Evolutionary conservation across 2,113 vertebrate genomes (phyloP), one percentile per base, ranked within the genome.

Genomic region (Myanophis thanlyinensis): DNA sequence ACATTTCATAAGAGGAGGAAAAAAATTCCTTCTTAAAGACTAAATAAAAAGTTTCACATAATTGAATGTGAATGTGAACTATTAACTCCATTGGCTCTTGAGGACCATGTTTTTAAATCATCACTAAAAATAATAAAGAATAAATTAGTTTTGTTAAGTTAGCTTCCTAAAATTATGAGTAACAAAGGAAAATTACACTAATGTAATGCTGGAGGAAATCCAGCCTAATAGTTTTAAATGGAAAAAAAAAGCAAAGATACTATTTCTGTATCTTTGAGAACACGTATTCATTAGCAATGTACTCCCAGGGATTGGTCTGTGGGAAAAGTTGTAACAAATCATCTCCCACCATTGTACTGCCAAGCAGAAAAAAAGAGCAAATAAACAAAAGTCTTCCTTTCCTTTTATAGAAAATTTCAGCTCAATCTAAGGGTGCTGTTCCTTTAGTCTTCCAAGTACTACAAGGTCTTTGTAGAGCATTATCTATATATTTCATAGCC

Each of bases 301-400:
- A 95, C 97, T 97, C 96, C 94, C 97, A 95, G 94, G 94, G 95
- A 95, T 87, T 93, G 44, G 90, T 51, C 91, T 97, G 95, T 97
- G 97, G 94, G 97, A 96, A 97, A 97, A 96, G 53, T 80, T 93
- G 88, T 91, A 95, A 87, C 94, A 96, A 95, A 95, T 92, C 94
- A 94, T 95, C 97, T 98, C 97, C 95, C 97, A 98, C 96, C 93
- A 97, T 97, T 98, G 97, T 98, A 51, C 97, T 97, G 95, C 93
- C 54, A 96, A 93, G 92, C 90, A 94, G 40, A 91, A 35, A 18
- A 46, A 96, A 96, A 95, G 62, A 95, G 80, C 94, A 97, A 97
- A 97, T 95, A 97, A 97, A 93, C 51, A 89, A 89, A 27, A 40
- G 86, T 94, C 88, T 96, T 96, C 95, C 96, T 96, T 96, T 97